These are phyloP conservation scores for Gymnopithys bicolor DNA, from an alignment of 2,797 vertebrate genomes.

Conservation along the genomic window DNA sequence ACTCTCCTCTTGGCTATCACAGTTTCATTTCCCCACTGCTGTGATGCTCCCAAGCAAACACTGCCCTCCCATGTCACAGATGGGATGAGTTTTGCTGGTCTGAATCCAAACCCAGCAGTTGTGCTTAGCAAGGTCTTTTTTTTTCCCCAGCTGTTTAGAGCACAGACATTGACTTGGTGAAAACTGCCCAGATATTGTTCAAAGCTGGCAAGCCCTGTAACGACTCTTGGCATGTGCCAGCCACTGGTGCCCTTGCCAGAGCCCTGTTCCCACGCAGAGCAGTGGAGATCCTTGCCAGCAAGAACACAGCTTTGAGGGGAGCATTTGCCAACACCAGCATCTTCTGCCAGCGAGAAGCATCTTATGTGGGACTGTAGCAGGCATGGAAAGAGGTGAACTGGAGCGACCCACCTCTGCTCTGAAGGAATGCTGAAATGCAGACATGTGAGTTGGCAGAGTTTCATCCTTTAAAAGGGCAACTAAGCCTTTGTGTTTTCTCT, in stretches of 20 bases:
- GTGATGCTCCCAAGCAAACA: background rate
- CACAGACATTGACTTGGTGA: background rate
- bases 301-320: background rate
- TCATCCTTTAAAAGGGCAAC: background rate
- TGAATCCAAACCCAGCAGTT: background rate
- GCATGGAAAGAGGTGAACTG: background rate
- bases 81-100: background rate
- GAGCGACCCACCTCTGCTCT: background rate
- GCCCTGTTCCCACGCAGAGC: background rate
- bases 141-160: background rate
- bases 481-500: background rate
- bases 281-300: rapidly evolving
- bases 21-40: background rate
- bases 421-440: background rate
- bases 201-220: background rate
- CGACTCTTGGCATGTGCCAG: rapidly evolving
- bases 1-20: background rate
- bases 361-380: background rate
- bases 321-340: background rate
- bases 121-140: background rate
- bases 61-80: background rate
- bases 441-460: background rate
- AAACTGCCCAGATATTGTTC: background rate
- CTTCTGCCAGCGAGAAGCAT: background rate
- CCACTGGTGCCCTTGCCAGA: rapidly evolving